Conservation (phyloP, 2,888 invertebrate species). For the Rhingia rostrata region DNA sequence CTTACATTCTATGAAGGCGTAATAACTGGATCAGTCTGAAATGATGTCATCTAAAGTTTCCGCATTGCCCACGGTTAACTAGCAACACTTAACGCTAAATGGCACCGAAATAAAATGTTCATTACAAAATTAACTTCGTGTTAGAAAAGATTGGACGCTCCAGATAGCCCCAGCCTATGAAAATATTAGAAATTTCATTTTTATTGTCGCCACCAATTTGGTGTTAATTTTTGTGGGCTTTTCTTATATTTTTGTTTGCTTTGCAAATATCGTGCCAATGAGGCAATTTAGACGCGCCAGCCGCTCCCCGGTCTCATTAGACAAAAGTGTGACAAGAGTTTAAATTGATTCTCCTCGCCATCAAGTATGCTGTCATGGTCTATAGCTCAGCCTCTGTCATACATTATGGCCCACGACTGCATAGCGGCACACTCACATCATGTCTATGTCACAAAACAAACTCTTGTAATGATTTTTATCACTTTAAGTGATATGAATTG, state of each 20-base stretch:
- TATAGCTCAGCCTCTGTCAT: constrained; percentile 2
- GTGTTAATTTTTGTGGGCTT: neutral
- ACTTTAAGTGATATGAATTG: constrained; percentile 71
- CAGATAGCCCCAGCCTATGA: neutral
- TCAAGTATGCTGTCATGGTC: constrained; percentile 35
- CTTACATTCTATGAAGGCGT: too few relatives aligned
- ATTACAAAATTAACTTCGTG: neutral
- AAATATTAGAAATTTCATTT: constrained; percentile 10
- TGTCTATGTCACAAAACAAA: constrained; percentile 28
- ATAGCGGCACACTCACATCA: constrained; percentile 18
- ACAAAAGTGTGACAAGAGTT: constrained; percentile 57
- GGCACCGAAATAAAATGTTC: neutral
- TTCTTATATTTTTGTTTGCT: neutral
- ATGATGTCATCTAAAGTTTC: neutral
- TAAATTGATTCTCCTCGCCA: constrained; percentile 59
- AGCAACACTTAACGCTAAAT: neutral
- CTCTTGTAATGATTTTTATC: constrained; percentile 62
- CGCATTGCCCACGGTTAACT: neutral
- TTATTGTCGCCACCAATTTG: constrained; percentile 23
- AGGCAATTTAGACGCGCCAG: constrained; percentile 1
- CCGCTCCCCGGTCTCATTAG: neutral
- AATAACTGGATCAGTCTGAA: too few relatives aligned
- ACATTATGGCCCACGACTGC: constrained; percentile 25
- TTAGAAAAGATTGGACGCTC: constrained; percentile 1
- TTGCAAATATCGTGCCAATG: constrained; percentile 41